Percentiles rank a stretch among this genome's conserved stretches.
Conservation (phyloP, 2,113 vertebrate species). For the Bujurquina vittata region DNA sequence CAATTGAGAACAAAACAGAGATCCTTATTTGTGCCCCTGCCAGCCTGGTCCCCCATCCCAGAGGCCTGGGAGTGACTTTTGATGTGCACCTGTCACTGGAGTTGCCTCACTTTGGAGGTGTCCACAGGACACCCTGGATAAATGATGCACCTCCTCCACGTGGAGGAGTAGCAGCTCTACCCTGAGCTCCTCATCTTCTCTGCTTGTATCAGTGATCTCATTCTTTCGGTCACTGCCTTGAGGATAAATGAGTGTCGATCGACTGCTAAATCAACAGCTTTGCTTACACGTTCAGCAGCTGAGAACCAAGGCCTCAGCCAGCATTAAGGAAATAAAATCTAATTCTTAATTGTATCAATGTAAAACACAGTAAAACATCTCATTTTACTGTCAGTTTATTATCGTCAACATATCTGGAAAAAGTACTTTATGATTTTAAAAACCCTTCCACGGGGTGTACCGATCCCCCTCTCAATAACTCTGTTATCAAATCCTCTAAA, state of each 20-base stretch:
- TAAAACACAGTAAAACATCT: background rate
- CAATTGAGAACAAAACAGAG: too few species aligned
- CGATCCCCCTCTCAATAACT: background rate
- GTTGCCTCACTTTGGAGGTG: background rate
- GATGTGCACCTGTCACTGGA: too few species aligned
- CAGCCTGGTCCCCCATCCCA: too few species aligned
- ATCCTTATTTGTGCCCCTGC: too few species aligned
- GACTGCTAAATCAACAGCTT: too few species aligned
- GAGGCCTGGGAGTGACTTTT: too few species aligned
- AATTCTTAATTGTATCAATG: background rate
- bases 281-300: background rate
- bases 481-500: slow-evolving; percentile 13
- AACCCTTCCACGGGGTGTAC: fast-evolving
- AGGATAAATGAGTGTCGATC: background rate
- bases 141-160: background rate
- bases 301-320: background rate
- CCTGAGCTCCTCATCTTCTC: fast-evolving
- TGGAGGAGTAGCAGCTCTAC: background rate
- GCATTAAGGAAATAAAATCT: background rate
- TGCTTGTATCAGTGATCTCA: background rate
- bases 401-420: background rate
- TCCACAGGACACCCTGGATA: background rate
- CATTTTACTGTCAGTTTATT: background rate
- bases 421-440: background rate
- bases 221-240: background rate